A percentile compares a stretch with the other conserved stretches of the same genome.
These are phyloP conservation scores for Oceanodroma tethys DNA, from an alignment of 2,113 vertebrate species.

Conservation along the genomic window DNA sequence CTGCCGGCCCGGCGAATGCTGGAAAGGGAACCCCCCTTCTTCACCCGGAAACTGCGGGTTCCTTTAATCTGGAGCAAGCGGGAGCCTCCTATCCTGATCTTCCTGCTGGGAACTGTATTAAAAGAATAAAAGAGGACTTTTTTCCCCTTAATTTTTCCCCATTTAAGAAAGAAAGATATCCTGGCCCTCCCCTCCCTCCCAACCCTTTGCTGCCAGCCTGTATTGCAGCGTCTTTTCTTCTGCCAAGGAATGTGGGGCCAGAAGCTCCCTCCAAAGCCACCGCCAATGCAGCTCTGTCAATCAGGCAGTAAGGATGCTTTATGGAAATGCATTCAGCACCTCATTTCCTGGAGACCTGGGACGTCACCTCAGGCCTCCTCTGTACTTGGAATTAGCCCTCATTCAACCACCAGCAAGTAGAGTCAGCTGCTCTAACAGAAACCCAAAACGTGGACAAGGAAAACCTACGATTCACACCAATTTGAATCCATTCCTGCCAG, in stretches of 20 bases:
- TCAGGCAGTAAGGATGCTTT: slow-evolving; percentile 25
- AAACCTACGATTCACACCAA: neutral
- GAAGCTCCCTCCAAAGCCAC: slow-evolving; percentile 52
- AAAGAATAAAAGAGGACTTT: slow-evolving; percentile 86
- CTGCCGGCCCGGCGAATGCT: slow-evolving; percentile 95
- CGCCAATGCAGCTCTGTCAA: slow-evolving; percentile 30
- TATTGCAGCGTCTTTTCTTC: neutral
- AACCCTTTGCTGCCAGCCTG: slow-evolving; percentile 10
- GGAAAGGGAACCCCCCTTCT: slow-evolving; percentile 97
- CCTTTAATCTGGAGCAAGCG: slow-evolving; percentile 99
- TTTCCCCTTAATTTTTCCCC: slow-evolving; percentile 73
- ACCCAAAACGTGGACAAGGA: neutral
- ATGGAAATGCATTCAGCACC: neutral
- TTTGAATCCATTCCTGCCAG: neutral
- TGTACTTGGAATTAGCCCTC: slow-evolving; percentile 2
- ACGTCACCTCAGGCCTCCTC: neutral
- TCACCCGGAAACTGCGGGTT: slow-evolving; percentile 95
- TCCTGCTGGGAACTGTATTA: slow-evolving; percentile 89
- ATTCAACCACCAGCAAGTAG: slow-evolving; percentile 17
- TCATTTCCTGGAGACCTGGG: slow-evolving; percentile 14
- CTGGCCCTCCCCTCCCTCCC: slow-evolving; percentile 54
- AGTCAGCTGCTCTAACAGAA: slow-evolving; percentile 18
- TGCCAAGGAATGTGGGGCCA: slow-evolving; percentile 29
- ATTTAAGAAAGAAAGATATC: slow-evolving; percentile 54
- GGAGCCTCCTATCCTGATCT: slow-evolving; percentile 96